A percentile compares a stretch with the other conserved stretches of the same genome.
These are phyloP conservation scores for Odontomyia ornata DNA, from an alignment of 2,888 invertebrate species.

Conservation along the genomic window DNA sequence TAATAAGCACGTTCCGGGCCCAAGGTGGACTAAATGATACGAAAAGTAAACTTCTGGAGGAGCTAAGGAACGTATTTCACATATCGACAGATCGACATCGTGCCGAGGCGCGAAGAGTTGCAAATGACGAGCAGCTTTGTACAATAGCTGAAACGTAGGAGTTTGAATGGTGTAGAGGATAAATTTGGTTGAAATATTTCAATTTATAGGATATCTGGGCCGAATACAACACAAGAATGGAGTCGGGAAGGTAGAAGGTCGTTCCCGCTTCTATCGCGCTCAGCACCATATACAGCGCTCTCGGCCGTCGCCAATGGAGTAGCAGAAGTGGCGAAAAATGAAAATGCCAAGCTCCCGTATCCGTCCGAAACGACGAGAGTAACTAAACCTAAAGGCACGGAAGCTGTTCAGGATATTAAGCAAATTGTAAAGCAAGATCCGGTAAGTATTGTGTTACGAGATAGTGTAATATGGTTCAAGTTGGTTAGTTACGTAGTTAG, in stretches of 20 bases:
- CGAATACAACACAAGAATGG: constrained; percentile 80
- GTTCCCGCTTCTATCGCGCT: constrained; percentile 83
- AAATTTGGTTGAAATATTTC: neutral
- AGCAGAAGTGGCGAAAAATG: constrained; percentile 72
- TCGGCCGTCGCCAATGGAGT: constrained; percentile 84
- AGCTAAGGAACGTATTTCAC: constrained; percentile 82
- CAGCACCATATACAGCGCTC: constrained; percentile 86
- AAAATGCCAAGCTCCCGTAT: constrained; percentile 69
- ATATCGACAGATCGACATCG: constrained; percentile 91
- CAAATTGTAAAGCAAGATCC: constrained; percentile 61
- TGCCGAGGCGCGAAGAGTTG: constrained; percentile 89
- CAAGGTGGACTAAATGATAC: constrained; percentile 87
- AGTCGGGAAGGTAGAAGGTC: constrained; percentile 85
- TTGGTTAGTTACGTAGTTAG: too few relatives aligned
- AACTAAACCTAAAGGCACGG: neutral
- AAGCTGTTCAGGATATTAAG: constrained; percentile 38
- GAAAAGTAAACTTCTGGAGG: constrained; percentile 84
- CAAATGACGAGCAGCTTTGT: constrained; percentile 88
- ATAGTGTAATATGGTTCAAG: too few relatives aligned
- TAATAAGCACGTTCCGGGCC: constrained; percentile 90
- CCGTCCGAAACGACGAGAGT: constrained; percentile 64
- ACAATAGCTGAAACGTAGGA: constrained; percentile 90
- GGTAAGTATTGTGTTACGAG: constrained; percentile 60
- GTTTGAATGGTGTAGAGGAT: constrained; percentile 51
- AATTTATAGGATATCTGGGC: constrained; percentile 70